Evolutionary conservation across 2,113 vertebrate species (phyloP).

Genomic region (Callospermophilus lateralis): DNA sequence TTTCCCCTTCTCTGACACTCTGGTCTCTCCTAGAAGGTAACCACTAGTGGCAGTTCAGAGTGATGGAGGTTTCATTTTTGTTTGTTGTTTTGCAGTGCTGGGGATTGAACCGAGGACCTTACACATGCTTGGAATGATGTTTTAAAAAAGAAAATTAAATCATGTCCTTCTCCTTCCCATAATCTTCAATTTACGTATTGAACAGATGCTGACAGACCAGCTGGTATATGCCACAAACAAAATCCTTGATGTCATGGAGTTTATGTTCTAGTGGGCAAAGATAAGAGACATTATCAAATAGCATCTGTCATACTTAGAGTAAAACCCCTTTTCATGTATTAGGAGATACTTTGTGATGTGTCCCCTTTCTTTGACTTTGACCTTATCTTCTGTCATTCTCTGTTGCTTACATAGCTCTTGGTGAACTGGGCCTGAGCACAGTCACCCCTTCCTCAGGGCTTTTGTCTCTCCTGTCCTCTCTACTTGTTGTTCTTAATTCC

Average conservation of each 20-base stretch:
- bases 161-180: not conserved
- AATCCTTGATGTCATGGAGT: slow-evolving; percentile 15
- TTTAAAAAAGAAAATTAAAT: slow-evolving; percentile 52
- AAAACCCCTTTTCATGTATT: not conserved
- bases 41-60: not conserved
- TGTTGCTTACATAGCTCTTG: not conserved
- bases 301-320: not conserved
- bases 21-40: not conserved
- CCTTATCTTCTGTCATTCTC: not conserved
- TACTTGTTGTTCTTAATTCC: not conserved
- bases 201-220: not conserved
- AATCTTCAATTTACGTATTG: slow-evolving; percentile 34
- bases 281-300: not conserved
- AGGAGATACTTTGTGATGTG: not conserved
- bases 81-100: not conserved
- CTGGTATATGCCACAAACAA: not conserved
- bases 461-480: not conserved
- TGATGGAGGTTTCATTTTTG: not conserved
- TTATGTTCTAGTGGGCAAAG: not conserved
- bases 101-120: not conserved
- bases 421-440: too few species aligned
- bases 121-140: not conserved
- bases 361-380: not conserved
- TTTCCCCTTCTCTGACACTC: not conserved
- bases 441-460: not conserved